Evolutionary conservation across 2,888 invertebrate species (phyloP).

Genomic region (Apamea anceps): DNA sequence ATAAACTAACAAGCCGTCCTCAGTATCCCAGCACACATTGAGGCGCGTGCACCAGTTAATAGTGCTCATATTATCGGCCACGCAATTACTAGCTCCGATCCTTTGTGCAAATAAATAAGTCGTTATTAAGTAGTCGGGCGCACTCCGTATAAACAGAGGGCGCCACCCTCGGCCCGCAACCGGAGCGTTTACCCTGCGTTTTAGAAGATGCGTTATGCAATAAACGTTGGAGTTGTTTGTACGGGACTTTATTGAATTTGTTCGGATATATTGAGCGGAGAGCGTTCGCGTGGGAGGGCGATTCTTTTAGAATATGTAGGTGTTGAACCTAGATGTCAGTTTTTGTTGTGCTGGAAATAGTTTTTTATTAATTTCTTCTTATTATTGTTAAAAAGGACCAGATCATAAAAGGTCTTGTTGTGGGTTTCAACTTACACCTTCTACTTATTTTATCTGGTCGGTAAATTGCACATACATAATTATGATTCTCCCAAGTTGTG

Average conservation of each 20-base stretch:
- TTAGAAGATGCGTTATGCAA: constrained; percentile 73
- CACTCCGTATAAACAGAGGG: constrained; percentile 79
- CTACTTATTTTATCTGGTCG: too few species aligned
- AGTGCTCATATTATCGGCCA: constrained; percentile 81
- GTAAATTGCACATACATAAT: too few species aligned
- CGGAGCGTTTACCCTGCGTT: constrained; percentile 65
- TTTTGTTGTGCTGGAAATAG: neutral
- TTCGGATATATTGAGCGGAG: constrained; percentile 67
- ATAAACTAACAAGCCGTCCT: constrained; percentile 55
- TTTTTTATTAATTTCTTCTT: too few species aligned
- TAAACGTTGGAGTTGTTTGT: constrained; percentile 72
- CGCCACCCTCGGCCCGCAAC: constrained; percentile 62
- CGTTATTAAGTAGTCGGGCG: constrained; percentile 82
- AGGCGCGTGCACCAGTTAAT: constrained; percentile 77
- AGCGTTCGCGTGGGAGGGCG: neutral
- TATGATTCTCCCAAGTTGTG: too few species aligned
- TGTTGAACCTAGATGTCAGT: neutral
- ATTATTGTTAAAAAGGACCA: too few species aligned
- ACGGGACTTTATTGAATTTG: constrained; percentile 77
- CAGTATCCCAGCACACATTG: constrained; percentile 63
- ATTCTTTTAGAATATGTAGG: neutral
- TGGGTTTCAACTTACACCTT: too few species aligned
- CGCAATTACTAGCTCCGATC: constrained; percentile 80
- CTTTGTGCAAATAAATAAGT: constrained; percentile 84
- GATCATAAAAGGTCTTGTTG: too few species aligned